These are phyloP conservation scores for Ptilorrhoa leucosticta DNA, from an alignment of 2,113 vertebrate species.

Conservation along the genomic window DNA sequence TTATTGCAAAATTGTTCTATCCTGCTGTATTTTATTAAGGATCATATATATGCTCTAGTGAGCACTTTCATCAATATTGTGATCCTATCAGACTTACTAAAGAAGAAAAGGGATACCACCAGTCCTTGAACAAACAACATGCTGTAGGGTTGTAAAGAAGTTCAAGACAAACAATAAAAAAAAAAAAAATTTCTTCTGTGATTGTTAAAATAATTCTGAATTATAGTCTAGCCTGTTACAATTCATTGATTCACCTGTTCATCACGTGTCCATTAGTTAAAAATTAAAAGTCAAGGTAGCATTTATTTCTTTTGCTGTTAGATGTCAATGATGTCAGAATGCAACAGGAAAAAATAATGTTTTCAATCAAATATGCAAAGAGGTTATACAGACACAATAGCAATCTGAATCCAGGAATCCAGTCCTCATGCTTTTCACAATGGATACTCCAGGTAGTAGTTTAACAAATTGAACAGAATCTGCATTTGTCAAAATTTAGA, in stretches of 20 bases:
- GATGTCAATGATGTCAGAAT: not conserved
- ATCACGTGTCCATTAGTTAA: not conserved
- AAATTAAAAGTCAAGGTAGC: not conserved
- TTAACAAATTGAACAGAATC: conserved; percentile 35
- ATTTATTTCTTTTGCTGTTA: not conserved
- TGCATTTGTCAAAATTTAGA: conserved; percentile 40
- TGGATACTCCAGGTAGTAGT: not conserved
- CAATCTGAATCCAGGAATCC: not conserved
- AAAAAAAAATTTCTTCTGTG: fast-evolving
- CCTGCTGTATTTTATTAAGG: not conserved
- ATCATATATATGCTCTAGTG: not conserved
- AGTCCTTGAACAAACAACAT: not conserved
- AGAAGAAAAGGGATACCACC: not conserved
- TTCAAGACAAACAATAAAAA: not conserved
- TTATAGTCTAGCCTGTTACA: not conserved
- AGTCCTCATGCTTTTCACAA: not conserved
- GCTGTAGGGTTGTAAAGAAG: not conserved
- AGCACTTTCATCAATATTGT: not conserved
- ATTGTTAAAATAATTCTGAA: not conserved
- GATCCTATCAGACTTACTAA: not conserved
- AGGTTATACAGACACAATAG: not conserved
- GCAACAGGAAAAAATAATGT: not conserved
- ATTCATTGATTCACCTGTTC: not conserved
- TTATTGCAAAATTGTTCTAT: not conserved
- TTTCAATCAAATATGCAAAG: not conserved